Base-by-base conservation (phyloP, 2,797 vertebrate genomes). In the Hemitrygon akajei region DNA sequence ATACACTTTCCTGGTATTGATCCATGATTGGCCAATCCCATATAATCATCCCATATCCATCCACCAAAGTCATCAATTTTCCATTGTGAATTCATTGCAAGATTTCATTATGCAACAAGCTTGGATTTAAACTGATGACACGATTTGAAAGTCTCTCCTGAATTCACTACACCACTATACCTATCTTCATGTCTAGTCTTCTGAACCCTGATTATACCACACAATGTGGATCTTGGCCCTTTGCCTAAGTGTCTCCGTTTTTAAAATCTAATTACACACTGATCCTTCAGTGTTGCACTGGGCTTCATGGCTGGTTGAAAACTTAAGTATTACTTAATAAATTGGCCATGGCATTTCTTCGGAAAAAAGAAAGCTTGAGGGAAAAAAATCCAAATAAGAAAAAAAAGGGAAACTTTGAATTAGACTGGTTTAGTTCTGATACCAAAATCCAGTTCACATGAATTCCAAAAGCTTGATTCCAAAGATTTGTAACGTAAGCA, bases 141-240 rank as follows among this genome's bases (percentile, higher is more conserved):
- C 58, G 5, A 18, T 30, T n/a, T 63, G 14, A 30, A 34, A 87
- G 60, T 66, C 6, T 3, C 66, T 66, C 66, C 86, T 9, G 34
- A 63, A 89, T 7, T 16, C 58, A 66, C 16, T 30, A 14, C 7
- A 60, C 25, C 30, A 30, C 25, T 16, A 47, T 84, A 30, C 25
- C 47, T 47, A 47, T 82, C 40, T 82, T 56, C 40, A 56, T 25
- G 10, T 40, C 9, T 84, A 14, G 56, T 84, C 81, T 89, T 60
- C 60, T 34, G n/a, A 37, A 1, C 60, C n/a, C 30, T 5, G 30
- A 60, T 87, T 5, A 87, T 63, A 16, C n/a, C 27, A 5, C 10
- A 18, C 84, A 87, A 27, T 87, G 84, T 87, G n/a, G 86, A 66
- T 34, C 60, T 89, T 89, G 86, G 60, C 16, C 63, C 60, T 66